Percentiles rank a stretch among this genome's conserved stretches.
Conservation (phyloP, 2,113 vertebrate species). For the Zosterops hypoxanthus region DNA sequence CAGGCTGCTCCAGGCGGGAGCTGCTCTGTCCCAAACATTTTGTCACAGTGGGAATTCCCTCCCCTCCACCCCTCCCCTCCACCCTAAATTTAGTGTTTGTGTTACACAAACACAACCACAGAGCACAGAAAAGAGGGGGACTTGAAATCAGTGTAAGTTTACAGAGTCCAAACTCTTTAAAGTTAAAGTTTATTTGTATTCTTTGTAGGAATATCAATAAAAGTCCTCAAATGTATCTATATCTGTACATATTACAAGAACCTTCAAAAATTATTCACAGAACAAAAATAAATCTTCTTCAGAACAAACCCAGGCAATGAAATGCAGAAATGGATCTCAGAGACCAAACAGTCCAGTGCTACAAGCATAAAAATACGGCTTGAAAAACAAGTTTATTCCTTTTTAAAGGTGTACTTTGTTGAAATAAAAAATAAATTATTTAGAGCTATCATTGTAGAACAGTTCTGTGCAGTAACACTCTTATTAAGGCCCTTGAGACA, state of each 20-base stretch:
- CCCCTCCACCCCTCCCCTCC: not conserved
- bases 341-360: constrained; percentile 76
- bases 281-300: constrained; percentile 88
- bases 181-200: constrained; percentile 84
- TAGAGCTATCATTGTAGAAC: constrained; percentile 76
- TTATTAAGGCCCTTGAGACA: constrained; percentile 80
- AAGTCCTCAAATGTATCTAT: constrained; percentile 83
- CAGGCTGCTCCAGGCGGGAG: not conserved
- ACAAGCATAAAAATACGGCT: constrained; percentile 80
- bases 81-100: too few species aligned
- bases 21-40: not conserved
- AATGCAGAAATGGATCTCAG: constrained; percentile 79
- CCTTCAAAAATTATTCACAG: constrained; percentile 84
- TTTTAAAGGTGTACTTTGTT: constrained; percentile 72
- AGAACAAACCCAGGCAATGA: constrained; percentile 82
- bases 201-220: constrained; percentile 84
- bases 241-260: constrained; percentile 86
- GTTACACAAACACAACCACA: not conserved
- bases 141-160: not conserved
- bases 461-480: constrained; percentile 72
- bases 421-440: constrained; percentile 86
- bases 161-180: constrained; percentile 74
- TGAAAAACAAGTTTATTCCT: constrained; percentile 78
- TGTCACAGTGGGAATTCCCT: fast-evolving
- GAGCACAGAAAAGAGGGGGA: not conserved